A percentile compares a stretch with the other conserved stretches of the same genome.
Conservation (phyloP, 2,113 vertebrate genomes). For the Cheilinus undulatus region DNA sequence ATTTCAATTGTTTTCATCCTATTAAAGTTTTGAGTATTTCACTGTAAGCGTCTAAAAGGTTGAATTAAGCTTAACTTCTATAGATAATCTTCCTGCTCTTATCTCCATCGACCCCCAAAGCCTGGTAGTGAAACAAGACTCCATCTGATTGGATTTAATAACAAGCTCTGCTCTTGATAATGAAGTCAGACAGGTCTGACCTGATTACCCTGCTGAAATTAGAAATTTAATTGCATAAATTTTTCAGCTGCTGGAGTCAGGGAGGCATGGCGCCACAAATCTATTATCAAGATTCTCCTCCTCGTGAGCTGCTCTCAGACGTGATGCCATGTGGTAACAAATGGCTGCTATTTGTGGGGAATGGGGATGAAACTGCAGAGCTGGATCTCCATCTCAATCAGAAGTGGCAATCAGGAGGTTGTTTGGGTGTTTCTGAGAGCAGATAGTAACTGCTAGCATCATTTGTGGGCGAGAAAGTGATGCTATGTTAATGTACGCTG, state of each 20-base stretch:
- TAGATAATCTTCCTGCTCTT: not conserved
- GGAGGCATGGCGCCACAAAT: conserved; percentile 46
- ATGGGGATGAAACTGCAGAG: conserved; percentile 15
- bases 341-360: conserved; percentile 38
- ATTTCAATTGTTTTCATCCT: no score
- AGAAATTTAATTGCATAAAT: conserved; percentile 73
- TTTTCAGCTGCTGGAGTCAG: conserved; percentile 50
- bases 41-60: not conserved
- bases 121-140: conserved; percentile 28
- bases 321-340: conserved; percentile 36
- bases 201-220: conserved; percentile 65
- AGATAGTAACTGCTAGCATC: conserved; percentile 11
- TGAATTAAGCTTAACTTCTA: not conserved
- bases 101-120: conserved; percentile 20
- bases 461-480: conserved; percentile 13
- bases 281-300: conserved; percentile 48
- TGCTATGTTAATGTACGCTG: not conserved
- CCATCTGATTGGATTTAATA: conserved; percentile 59
- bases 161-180: conserved; percentile 49
- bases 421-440: conserved; percentile 33
- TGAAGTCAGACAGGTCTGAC: conserved; percentile 58
- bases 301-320: conserved; percentile 24
- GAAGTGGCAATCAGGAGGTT: conserved; percentile 17
- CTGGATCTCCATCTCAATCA: conserved; percentile 38
- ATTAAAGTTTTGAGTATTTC: not conserved